Conservation (phyloP, 2,888 invertebrate genomes). For the Adelognathus sp. region DNA sequence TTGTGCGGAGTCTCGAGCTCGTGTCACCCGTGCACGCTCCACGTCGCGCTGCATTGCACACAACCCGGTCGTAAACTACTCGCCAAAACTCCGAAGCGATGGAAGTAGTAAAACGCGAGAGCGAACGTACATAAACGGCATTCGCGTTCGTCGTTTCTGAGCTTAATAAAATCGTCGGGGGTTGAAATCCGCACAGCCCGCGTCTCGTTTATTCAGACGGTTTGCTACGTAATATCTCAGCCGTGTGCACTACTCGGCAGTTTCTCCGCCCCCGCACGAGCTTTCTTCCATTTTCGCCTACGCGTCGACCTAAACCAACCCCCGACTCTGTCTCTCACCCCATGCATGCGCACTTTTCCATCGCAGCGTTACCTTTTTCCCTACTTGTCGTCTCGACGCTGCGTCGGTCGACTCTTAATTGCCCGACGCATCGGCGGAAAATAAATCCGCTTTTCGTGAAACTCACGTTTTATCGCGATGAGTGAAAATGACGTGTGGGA, state of each 20-base stretch:
- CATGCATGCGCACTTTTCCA: constrained; percentile 52
- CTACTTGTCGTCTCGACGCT: constrained; percentile 17
- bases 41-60: constrained; percentile 12
- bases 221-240: constrained; percentile 54
- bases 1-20: constrained; percentile 19
- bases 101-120: not conserved
- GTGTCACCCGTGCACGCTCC: constrained; percentile 16
- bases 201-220: constrained; percentile 53
- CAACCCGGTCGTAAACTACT: not conserved
- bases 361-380: constrained; percentile 35
- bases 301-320: constrained; percentile 7
- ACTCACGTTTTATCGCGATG: not conserved
- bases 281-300: constrained; percentile 36
- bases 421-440: constrained; percentile 61
- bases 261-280: constrained; percentile 9
- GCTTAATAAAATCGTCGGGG: constrained; percentile 48
- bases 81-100: not conserved
- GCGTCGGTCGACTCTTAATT: constrained; percentile 64
- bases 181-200: constrained; percentile 28
- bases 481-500: too few species aligned
- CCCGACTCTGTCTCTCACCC: constrained; percentile 8
- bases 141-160: constrained; percentile 18
- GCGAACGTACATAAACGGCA: constrained; percentile 3
- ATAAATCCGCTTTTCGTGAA: not conserved
- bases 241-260: constrained; percentile 21